A percentile compares a stretch with the other conserved stretches of the same genome.
phyloP scores from a whole-genome alignment of 2,888 invertebrate species.

The Tyria jacobaeae region DNA sequence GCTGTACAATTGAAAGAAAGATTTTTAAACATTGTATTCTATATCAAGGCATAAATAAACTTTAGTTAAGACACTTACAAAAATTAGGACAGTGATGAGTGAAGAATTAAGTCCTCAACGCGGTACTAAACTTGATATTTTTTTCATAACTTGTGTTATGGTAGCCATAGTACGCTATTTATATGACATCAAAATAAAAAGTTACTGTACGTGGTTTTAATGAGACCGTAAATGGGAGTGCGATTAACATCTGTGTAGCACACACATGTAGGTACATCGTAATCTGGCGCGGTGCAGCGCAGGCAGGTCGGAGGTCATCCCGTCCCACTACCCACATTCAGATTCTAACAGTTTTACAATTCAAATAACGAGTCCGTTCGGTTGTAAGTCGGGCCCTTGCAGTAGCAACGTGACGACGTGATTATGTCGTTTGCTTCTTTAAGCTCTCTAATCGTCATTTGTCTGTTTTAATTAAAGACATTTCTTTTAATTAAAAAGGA shows the following conservation, averaged over 20 bases:
- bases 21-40: conserved; percentile 52
- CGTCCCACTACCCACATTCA: conserved; percentile 51
- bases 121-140: conserved; percentile 76
- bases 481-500: conserved; percentile 4
- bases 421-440: conserved; percentile 45
- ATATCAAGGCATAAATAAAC: conserved; percentile 39
- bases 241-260: conserved; percentile 76
- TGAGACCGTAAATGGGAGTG: conserved; percentile 64
- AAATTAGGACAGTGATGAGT: conserved; percentile 48
- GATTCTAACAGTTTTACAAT: conserved; percentile 60
- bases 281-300: conserved; percentile 54
- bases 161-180: conserved; percentile 72
- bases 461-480: conserved; percentile 25
- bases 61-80: conserved; percentile 31
- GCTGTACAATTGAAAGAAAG: conserved; percentile 52
- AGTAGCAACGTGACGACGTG: conserved; percentile 43
- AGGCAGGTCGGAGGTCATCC: conserved; percentile 58
- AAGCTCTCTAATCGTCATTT: conserved; percentile 23
- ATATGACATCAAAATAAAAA: conserved; percentile 74
- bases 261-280: conserved; percentile 63
- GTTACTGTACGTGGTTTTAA: conserved; percentile 59
- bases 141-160: conserved; percentile 58
- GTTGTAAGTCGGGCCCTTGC: conserved; percentile 26
- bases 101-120: conserved; percentile 54
- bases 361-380: conserved; percentile 58